Conservation (phyloP, 2,888 invertebrate species). For the Lymantria dispar region DNA sequence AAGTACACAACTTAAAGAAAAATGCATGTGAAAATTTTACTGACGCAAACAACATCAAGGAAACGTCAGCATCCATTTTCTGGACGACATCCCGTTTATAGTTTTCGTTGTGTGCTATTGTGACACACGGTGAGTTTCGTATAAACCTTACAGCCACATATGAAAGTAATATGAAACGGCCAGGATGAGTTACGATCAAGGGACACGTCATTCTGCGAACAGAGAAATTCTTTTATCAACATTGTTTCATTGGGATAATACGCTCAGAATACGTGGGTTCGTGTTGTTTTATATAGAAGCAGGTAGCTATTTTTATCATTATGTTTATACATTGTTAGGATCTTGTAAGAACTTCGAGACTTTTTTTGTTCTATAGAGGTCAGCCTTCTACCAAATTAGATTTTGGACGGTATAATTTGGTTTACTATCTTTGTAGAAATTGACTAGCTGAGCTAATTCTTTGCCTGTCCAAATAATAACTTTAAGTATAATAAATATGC, state of each 20-base stretch:
- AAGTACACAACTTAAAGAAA: background rate
- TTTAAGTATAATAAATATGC: too few species aligned
- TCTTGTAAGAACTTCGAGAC: background rate
- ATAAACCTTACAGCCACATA: constrained; percentile 46
- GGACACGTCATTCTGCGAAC: constrained; percentile 54
- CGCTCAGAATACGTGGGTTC: constrained; percentile 31
- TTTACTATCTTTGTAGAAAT: too few species aligned
- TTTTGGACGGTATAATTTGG: too few species aligned
- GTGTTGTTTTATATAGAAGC: constrained; percentile 37
- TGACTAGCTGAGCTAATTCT: background rate
- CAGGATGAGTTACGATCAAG: constrained; percentile 60
- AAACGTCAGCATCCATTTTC: constrained; percentile 10
- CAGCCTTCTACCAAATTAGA: too few species aligned
- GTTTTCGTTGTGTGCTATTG: constrained; percentile 40
- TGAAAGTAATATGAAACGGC: constrained; percentile 54
- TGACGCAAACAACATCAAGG: background rate
- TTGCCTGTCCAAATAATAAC: too few species aligned
- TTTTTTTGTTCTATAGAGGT: too few species aligned
- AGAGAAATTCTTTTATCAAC: constrained; percentile 62
- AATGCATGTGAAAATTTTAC: background rate
- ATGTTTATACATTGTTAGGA: background rate
- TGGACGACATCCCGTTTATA: constrained; percentile 43
- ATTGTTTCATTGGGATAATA: constrained; percentile 50
- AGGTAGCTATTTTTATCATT: background rate
- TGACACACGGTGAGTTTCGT: constrained; percentile 34